Conservation (phyloP, 2,113 vertebrate species). For the Garra rufa region DNA sequence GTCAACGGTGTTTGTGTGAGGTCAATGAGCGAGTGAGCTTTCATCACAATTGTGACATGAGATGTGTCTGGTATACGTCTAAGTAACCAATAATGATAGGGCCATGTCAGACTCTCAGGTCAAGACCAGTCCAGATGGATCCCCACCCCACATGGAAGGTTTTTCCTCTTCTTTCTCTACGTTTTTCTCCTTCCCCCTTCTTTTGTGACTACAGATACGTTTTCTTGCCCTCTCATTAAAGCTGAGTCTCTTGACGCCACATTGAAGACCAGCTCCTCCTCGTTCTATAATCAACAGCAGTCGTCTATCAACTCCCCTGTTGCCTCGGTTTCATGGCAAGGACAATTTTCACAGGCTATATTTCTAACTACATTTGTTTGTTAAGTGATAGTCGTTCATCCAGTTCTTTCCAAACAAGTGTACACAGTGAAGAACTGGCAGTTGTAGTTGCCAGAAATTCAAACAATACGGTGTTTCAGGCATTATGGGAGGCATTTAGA, state of each 20-base stretch:
- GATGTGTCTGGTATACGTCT: conserved; percentile 38
- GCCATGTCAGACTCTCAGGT: conserved; percentile 15
- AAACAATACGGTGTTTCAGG: not conserved
- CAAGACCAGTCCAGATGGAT: conserved; percentile 38
- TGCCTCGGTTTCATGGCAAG: not conserved
- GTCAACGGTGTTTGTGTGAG: conserved; percentile 40
- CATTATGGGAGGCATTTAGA: not conserved
- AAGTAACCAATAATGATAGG: conserved; percentile 43
- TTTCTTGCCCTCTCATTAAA: conserved; percentile 44
- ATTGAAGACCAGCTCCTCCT: conserved; percentile 11
- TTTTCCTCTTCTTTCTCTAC: not conserved
- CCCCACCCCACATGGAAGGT: not conserved
- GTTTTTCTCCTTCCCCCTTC: not conserved
- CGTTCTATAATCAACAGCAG: conserved; percentile 34
- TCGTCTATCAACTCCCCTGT: not conserved
- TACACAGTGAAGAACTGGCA: not conserved
- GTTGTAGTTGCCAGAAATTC: not conserved
- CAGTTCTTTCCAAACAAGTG: not conserved
- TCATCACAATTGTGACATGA: conserved; percentile 16
- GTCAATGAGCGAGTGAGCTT: conserved; percentile 6
- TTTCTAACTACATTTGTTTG: not conserved
- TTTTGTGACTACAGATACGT: not conserved
- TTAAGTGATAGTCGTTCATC: not conserved
- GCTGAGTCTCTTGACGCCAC: conserved; percentile 9
- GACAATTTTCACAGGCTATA: conserved; percentile 24